phyloP scores from a whole-genome alignment of 2,113 vertebrate genomes.

The Fulmarus glacialis region DNA sequence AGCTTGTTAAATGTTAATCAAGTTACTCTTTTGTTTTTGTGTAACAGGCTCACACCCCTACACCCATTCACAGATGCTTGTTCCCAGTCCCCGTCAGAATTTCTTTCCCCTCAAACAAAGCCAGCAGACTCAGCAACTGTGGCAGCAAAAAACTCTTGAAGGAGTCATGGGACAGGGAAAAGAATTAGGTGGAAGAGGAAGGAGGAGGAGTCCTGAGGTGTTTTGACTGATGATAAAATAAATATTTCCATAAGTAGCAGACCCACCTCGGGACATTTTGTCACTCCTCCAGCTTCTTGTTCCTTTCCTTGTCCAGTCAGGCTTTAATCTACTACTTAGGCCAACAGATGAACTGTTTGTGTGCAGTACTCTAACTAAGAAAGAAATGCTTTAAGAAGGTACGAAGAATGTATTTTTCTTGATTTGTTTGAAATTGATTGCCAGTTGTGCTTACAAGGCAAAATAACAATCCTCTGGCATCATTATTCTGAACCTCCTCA shows the following conservation, averaged over 20 bases:
- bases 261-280: not conserved
- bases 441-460: not conserved
- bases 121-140: not conserved
- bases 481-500: not conserved
- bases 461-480: not conserved
- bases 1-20: conserved; percentile 7
- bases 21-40: not conserved
- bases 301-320: not conserved
- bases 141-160: not conserved
- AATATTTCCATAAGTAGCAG: not conserved
- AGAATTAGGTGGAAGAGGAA: not conserved
- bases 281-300: not conserved
- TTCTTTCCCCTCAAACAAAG: conserved; percentile 9
- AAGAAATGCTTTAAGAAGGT: not conserved
- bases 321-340: not conserved
- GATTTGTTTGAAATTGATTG: not conserved
- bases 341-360: not conserved
- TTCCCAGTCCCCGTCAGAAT: not conserved
- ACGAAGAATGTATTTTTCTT: not conserved
- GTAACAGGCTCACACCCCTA: not conserved
- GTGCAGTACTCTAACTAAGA: not conserved
- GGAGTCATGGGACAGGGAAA: not conserved
- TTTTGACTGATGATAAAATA: not conserved
- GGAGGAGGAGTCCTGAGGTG: not conserved
- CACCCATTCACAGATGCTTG: not conserved